phyloP scores from a whole-genome alignment of 2,888 invertebrate genomes.

The Pilophorus perplexus region DNA sequence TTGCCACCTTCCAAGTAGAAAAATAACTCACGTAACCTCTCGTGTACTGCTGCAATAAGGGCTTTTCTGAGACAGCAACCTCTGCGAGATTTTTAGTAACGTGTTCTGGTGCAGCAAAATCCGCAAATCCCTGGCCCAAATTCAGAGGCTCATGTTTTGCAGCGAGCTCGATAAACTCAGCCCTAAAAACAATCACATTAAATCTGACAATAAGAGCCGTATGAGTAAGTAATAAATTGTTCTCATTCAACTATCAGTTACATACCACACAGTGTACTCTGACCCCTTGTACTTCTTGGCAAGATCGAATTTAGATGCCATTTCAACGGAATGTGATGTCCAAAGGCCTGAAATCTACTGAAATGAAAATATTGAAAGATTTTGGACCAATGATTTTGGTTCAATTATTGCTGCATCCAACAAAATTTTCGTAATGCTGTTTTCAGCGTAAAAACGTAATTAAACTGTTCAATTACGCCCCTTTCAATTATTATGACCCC shows the following conservation, averaged over 20 bases:
- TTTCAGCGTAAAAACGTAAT: no score
- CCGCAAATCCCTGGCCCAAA: slow-evolving; percentile 94
- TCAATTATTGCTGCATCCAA: no score
- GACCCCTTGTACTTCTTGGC: slow-evolving; percentile 69
- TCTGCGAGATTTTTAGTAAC: slow-evolving; percentile 73
- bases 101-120: slow-evolving; percentile 81
- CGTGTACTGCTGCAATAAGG: slow-evolving; percentile 85
- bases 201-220: not conserved
- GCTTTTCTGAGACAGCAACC: slow-evolving; percentile 65
- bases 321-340: no score
- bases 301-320: slow-evolving; percentile 60
- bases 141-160: slow-evolving; percentile 83
- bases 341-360: no score
- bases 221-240: slow-evolving; percentile 19
- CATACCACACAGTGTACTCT: slow-evolving; percentile 81
- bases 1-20: no score
- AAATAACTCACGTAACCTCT: slow-evolving; percentile 78
- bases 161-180: slow-evolving; percentile 83
- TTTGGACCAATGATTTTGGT: no score
- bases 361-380: no score
- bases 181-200: slow-evolving; percentile 61
- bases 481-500: no score
- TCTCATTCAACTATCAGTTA: slow-evolving; percentile 40
- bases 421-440: no score
- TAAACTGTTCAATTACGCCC: no score